These are phyloP conservation scores for Cathartes aura DNA, from an alignment of 2,113 vertebrate species.

Conservation along the genomic window DNA sequence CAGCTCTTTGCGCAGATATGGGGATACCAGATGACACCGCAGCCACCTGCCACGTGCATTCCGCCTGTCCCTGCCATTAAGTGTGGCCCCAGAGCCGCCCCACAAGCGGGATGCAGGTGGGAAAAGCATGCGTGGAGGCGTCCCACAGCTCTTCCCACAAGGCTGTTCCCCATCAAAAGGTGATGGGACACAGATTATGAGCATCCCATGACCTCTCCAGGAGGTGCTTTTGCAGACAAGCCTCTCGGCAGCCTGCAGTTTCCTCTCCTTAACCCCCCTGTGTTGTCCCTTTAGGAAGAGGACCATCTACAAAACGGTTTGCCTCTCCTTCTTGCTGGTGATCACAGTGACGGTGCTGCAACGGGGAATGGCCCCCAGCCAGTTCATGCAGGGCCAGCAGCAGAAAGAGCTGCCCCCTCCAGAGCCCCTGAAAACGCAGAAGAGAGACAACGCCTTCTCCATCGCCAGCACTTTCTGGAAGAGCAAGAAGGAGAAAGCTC, in stretches of 20 bases:
- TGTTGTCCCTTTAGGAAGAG: constrained; percentile 77
- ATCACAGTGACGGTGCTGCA: constrained; percentile 84
- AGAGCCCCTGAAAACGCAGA: constrained; percentile 31
- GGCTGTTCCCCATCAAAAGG: background rate
- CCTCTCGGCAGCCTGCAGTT: background rate
- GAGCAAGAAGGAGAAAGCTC: background rate
- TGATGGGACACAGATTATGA: background rate
- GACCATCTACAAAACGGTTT: constrained; percentile 82
- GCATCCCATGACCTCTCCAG: background rate
- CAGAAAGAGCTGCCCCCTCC: constrained; percentile 27
- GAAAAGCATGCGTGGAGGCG: background rate
- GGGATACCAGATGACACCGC: background rate
- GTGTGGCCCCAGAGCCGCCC: background rate
- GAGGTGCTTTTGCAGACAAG: background rate
- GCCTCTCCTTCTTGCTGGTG: constrained; percentile 82
- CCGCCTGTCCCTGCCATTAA: background rate
- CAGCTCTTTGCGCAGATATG: background rate
- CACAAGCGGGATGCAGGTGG: background rate
- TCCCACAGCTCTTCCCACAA: background rate
- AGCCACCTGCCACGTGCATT: background rate
- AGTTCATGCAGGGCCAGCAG: constrained; percentile 76
- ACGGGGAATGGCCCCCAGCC: constrained; percentile 74
- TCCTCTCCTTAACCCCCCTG: background rate
- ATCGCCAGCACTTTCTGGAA: constrained; percentile 84
- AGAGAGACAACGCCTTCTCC: background rate